Conservation (phyloP, 2,113 vertebrate genomes). For the Lipophrys pholis region DNA sequence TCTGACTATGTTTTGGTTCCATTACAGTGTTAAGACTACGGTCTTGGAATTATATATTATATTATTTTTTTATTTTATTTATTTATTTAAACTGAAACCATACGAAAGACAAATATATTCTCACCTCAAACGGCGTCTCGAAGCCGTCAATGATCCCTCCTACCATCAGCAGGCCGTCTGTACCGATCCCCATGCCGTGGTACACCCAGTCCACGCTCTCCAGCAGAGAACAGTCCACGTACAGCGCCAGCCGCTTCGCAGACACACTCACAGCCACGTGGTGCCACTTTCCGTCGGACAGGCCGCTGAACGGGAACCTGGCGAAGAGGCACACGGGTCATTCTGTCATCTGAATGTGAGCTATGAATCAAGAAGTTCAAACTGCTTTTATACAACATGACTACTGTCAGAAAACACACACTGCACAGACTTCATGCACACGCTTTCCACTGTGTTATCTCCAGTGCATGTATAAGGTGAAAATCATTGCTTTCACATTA, state of each 20-base stretch:
- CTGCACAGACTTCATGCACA: too few relatives aligned
- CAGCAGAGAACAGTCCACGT: conserved; percentile 88
- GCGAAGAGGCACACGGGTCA: not conserved
- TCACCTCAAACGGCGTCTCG: conserved; percentile 90
- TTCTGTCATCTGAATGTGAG: not conserved
- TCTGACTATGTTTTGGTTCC: too few relatives aligned
- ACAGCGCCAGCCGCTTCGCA: conserved; percentile 79
- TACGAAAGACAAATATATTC: not conserved
- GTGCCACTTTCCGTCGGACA: conserved; percentile 88
- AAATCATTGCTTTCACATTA: too few relatives aligned
- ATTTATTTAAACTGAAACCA: too few relatives aligned
- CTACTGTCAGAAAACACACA: too few relatives aligned
- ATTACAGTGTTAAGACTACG: too few relatives aligned
- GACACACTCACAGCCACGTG: conserved; percentile 86
- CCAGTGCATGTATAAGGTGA: too few relatives aligned
- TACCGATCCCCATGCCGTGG: conserved; percentile 80
- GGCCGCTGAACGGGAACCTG: conserved; percentile 86
- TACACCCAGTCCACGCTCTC: conserved; percentile 89
- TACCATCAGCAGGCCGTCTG: conserved; percentile 85
- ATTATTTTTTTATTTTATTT: too few relatives aligned
- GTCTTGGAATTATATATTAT: too few relatives aligned
- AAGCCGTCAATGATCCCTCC: conserved; percentile 86
- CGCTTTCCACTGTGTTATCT: too few relatives aligned
- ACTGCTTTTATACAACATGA: too few relatives aligned
- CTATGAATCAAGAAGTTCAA: too few relatives aligned